Conservation (phyloP, 2,113 vertebrate genomes). For the Festucalex cinctus region DNA sequence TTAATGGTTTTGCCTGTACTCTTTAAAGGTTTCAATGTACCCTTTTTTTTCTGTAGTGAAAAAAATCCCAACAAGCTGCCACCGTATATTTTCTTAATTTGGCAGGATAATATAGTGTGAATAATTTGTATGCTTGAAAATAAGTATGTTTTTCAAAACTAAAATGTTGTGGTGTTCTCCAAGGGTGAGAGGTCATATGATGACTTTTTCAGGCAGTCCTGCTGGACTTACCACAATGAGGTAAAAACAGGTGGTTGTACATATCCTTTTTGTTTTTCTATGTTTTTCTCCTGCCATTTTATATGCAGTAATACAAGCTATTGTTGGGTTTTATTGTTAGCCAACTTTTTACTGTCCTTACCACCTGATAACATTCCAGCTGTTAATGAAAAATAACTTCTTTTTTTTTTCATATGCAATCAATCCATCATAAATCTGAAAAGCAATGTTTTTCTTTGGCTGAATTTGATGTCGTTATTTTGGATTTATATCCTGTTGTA, state of each 20-base stretch:
- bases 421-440: conserved; percentile 71
- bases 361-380: conserved; percentile 93
- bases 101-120: conserved; percentile 99
- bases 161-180: conserved; percentile 82
- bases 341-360: conserved; percentile 87
- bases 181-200: conserved; percentile 87
- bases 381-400: conserved; percentile 70
- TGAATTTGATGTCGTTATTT: conserved; percentile 64
- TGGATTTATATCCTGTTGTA: conserved; percentile 7
- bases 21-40: conserved; percentile 94
- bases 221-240: conserved; percentile 80
- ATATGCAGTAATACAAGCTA: conserved; percentile 98
- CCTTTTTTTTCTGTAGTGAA: conserved; percentile 89
- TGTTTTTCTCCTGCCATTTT: conserved; percentile 92
- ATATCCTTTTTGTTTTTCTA: conserved; percentile 83
- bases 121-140: conserved; percentile 98
- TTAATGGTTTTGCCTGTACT: conserved; percentile 97
- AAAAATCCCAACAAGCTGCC: conserved; percentile 93
- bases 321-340: conserved; percentile 95
- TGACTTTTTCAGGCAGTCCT: conserved; percentile 82
- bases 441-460: conserved; percentile 60
- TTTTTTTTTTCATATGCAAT: conserved; percentile 91
- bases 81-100: conserved; percentile 99
- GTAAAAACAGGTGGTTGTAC: conserved; percentile 91
- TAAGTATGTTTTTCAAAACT: conserved; percentile 74